Evolutionary conservation across 1,140 invertebrate genomes (phyloP).

Genomic region (Drosophila truncata): DNA sequence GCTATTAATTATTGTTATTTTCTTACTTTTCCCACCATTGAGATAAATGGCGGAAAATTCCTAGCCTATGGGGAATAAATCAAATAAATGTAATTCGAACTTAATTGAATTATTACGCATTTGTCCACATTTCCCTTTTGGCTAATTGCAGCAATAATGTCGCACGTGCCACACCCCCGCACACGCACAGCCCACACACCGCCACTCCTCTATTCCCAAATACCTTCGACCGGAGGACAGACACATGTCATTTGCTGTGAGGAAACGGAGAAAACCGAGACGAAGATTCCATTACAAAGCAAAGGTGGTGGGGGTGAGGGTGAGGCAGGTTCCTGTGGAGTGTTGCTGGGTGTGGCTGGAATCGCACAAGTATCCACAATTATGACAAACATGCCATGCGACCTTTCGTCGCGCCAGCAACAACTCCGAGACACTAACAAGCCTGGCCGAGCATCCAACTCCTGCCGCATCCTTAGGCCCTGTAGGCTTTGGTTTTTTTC

Average conservation of each 20-base stretch:
- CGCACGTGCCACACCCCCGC: conserved; percentile 59
- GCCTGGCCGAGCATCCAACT: conserved; percentile 27
- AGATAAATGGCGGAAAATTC: conserved; percentile 31
- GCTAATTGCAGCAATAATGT: conserved; percentile 82
- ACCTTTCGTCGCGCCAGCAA: conserved; percentile 66
- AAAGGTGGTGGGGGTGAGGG: conserved; percentile 16
- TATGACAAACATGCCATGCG: conserved; percentile 76
- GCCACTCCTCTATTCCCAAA: conserved; percentile 2
- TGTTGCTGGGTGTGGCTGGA: neutral
- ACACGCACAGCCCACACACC: neutral
- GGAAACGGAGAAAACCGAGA: conserved; percentile 15
- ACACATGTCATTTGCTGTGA: conserved; percentile 57
- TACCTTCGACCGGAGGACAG: conserved; percentile 41
- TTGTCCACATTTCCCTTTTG: conserved; percentile 68
- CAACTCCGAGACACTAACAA: conserved; percentile 65
- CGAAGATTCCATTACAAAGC: conserved; percentile 68
- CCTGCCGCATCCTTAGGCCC: conserved; percentile 10
- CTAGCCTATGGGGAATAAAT: conserved; percentile 65
- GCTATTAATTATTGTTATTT: neutral
- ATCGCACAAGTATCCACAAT: conserved; percentile 75
- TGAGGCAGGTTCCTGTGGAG: neutral
- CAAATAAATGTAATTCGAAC: conserved; percentile 80
- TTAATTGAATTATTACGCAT: conserved; percentile 82
- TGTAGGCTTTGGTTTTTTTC: conserved; percentile 8
- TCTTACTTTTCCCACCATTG: neutral